Conservation (phyloP, 2,113 vertebrate species). For the Capricornis sumatraensis region DNA sequence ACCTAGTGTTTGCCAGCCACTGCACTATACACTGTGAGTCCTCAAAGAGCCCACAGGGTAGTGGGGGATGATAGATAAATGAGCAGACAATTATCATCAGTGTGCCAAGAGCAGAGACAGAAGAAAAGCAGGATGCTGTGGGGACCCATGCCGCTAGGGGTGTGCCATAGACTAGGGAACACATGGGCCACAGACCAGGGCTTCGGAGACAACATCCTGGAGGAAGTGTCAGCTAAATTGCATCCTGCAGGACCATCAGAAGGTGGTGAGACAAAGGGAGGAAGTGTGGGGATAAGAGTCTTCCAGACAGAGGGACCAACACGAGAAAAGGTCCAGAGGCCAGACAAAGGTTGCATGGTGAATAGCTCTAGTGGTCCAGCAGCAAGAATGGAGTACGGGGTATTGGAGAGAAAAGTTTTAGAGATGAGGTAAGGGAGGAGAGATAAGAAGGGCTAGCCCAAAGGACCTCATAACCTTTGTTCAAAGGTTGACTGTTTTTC, state of each 20-base stretch:
- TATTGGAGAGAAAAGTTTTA: accelerated
- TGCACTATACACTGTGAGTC: neutral
- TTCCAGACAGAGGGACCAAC: neutral
- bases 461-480: neutral
- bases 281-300: neutral
- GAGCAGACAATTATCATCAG: neutral
- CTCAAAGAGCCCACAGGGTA: neutral
- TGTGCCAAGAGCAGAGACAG: neutral
- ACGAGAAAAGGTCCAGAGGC: neutral
- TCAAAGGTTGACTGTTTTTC: neutral
- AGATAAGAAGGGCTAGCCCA: neutral
- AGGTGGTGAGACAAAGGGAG: neutral
- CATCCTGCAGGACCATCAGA: neutral
- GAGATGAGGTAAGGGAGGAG: neutral
- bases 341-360: neutral
- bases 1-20: neutral
- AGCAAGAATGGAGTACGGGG: neutral
- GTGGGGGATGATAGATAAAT: neutral
- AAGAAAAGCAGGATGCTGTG: neutral
- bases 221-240: neutral
- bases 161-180: neutral
- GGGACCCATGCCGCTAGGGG: neutral
- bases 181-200: neutral
- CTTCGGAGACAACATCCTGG: neutral
- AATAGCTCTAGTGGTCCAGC: too few species aligned